Percentiles rank a stretch among this genome's conserved stretches.
phyloP scores from a whole-genome alignment of 2,113 vertebrate species.

The Ovis canadensis region DNA sequence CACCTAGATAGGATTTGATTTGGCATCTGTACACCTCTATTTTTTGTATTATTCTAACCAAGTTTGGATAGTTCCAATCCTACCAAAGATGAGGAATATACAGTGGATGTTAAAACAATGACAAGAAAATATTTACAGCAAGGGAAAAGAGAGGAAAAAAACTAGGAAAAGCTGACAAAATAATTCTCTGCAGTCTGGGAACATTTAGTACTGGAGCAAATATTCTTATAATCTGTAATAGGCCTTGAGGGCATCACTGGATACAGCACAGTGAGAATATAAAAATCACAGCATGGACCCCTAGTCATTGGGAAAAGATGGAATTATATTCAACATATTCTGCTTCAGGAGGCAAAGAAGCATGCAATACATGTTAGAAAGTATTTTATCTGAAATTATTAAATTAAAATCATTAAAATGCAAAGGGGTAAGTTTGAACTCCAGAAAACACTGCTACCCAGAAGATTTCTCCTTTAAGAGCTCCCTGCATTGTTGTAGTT shows the following conservation, averaged over 20 bases:
- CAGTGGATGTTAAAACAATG: not conserved
- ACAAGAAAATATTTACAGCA: not conserved
- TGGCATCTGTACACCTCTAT: not conserved
- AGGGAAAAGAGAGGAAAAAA: not conserved
- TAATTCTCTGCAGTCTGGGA: not conserved
- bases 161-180: constrained; percentile 4
- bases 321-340: constrained; percentile 36
- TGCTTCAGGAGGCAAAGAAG: constrained; percentile 28
- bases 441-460: constrained; percentile 11
- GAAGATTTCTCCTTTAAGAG: constrained; percentile 18
- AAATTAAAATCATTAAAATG: not conserved
- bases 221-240: constrained; percentile 3
- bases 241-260: not conserved
- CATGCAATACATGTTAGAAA: constrained; percentile 23
- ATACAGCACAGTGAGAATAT: constrained; percentile 6
- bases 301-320: not conserved
- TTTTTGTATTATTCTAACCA: constrained; percentile 23
- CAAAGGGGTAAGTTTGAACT: constrained; percentile 16
- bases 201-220: not conserved
- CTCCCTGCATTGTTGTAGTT: not conserved
- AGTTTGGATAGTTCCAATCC: not conserved
- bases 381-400: not conserved
- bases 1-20: not conserved
- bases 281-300: constrained; percentile 12
- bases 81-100: constrained; percentile 14